A percentile compares a stretch with the other conserved stretches of the same genome.
Evolutionary conservation across 2,113 vertebrate species (phyloP).

Genomic region (Macquaria ambigua): DNA sequence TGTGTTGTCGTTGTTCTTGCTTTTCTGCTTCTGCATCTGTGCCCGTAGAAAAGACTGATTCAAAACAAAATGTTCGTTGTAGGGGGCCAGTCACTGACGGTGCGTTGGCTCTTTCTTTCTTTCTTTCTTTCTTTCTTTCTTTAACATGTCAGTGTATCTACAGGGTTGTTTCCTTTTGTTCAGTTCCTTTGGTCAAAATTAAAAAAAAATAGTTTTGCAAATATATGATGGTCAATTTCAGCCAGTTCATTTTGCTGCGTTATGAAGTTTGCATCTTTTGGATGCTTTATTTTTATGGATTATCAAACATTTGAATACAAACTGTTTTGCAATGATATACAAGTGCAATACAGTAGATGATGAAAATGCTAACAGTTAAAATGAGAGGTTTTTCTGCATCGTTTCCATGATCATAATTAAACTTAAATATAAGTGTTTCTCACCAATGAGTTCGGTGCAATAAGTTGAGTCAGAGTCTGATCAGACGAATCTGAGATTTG

Average conservation of each 20-base stretch:
- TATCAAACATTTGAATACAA: not conserved
- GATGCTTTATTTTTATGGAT: not conserved
- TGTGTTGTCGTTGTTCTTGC: slow-evolving; percentile 23
- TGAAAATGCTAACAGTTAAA: not conserved
- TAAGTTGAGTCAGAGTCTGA: not conserved
- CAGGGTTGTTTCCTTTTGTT: not conserved
- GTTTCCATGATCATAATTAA: not conserved
- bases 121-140: not conserved
- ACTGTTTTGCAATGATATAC: not conserved
- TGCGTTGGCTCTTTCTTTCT: not conserved
- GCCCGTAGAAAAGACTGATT: not conserved
- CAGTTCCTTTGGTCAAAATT: not conserved
- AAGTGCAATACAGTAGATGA: not conserved
- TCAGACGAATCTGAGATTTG: not conserved
- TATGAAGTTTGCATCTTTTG: not conserved
- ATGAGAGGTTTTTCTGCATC: not conserved
- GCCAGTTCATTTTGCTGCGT: not conserved
- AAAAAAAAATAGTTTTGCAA: not conserved
- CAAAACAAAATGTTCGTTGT: slow-evolving; percentile 1
- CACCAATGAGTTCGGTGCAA: not conserved
- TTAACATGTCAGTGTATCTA: not conserved
- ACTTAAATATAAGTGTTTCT: not conserved
- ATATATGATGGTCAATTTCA: not conserved
- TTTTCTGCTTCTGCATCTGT: slow-evolving; percentile 8
- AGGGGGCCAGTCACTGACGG: not conserved